Percentiles rank a stretch among this genome's conserved stretches.
Conservation (phyloP, 2,797 vertebrate species). For the Coreius guichenoti region DNA sequence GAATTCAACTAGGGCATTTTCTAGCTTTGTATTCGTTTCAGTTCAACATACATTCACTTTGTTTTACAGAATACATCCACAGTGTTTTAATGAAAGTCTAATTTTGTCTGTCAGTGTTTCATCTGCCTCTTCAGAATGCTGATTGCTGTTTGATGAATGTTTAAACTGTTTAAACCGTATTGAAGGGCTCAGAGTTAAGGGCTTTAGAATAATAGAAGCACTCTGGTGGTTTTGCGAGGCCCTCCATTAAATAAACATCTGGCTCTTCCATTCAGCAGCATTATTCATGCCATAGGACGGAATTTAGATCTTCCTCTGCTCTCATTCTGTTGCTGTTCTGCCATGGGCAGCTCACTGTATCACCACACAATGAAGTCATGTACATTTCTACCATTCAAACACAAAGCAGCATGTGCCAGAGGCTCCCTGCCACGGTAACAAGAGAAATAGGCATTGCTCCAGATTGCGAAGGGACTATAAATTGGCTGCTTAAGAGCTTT, state of each 20-base stretch:
- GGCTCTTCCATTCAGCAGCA: conserved; percentile 69
- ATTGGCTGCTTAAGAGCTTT: conserved; percentile 65
- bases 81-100: conserved; percentile 28
- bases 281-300: conserved; percentile 60
- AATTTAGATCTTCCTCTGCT: conserved; percentile 52
- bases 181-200: conserved; percentile 25
- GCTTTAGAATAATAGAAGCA: conserved; percentile 34
- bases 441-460: conserved; percentile 53
- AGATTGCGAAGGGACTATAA: conserved; percentile 52
- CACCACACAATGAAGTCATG: conserved; percentile 56
- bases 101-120: conserved; percentile 21
- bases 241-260: conserved; percentile 80
- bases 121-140: conserved; percentile 35
- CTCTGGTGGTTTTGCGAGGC: conserved; percentile 22
- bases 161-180: conserved; percentile 34
- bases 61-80: conserved; percentile 29
- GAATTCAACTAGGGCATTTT: conserved; percentile 29
- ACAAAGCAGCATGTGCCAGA: conserved; percentile 47
- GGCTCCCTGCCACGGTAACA: conserved; percentile 46
- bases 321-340: conserved; percentile 43
- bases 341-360: conserved; percentile 60
- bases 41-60: conserved; percentile 38
- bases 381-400: conserved; percentile 52
- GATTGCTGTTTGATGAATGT: conserved; percentile 38
- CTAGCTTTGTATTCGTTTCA: conserved; percentile 27